phyloP scores from a whole-genome alignment of 1,140 invertebrate species.

The Trichoplusia ni region DNA sequence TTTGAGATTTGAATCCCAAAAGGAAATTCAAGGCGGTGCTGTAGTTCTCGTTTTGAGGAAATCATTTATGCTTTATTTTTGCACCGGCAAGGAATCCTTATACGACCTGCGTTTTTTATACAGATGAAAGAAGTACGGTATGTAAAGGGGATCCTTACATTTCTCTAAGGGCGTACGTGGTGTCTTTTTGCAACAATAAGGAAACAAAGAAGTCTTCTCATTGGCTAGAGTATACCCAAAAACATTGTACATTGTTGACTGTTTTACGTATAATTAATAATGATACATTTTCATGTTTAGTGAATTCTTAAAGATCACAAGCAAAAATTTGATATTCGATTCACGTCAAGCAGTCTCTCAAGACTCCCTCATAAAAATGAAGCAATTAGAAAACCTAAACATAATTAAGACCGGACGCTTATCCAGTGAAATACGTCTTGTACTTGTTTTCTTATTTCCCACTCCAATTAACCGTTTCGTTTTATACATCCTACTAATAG shows the following conservation, averaged over 20 bases:
- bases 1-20: neutral
- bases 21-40: neutral
- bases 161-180: neutral
- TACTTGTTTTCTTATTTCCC: slow-evolving; percentile 9
- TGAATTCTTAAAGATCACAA: too few relatives aligned
- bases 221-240: too few relatives aligned
- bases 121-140: neutral
- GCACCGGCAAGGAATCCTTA: too few relatives aligned
- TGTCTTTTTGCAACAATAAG: too few relatives aligned
- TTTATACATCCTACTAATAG: slow-evolving; percentile 30
- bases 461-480: slow-evolving; percentile 35
- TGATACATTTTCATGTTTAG: too few relatives aligned
- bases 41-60: neutral
- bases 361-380: neutral
- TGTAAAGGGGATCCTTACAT: slow-evolving; percentile 11
- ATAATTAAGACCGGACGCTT: neutral
- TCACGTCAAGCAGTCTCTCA: too few relatives aligned
- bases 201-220: too few relatives aligned
- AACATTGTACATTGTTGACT: too few relatives aligned
- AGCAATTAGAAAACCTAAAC: neutral
- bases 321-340: too few relatives aligned
- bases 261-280: too few relatives aligned
- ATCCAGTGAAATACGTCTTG: neutral
- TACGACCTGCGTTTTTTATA: too few relatives aligned
- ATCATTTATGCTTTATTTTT: slow-evolving; percentile 6